Conservation (phyloP, 1,140 invertebrate genomes). For the Pseudobourletiella spinata region DNA sequence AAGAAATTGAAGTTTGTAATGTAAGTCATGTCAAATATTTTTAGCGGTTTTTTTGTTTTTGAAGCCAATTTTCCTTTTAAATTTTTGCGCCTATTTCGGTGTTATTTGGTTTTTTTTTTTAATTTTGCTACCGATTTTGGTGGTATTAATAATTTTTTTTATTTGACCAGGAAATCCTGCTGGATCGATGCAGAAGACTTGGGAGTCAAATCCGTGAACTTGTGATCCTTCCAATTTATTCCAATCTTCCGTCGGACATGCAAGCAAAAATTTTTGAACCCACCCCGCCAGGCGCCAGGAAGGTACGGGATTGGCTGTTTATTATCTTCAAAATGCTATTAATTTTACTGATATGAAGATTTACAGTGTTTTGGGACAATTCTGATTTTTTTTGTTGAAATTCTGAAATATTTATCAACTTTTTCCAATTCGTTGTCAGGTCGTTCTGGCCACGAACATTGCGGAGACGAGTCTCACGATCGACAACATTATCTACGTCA, state of each 20-base stretch:
- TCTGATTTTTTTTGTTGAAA: conserved; percentile 8
- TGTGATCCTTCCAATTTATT: conserved; percentile 92
- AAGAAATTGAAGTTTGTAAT: conserved; percentile 6
- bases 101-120: no score
- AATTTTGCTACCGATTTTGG: background rate
- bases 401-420: background rate
- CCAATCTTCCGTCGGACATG: conserved; percentile 96
- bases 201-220: conserved; percentile 90
- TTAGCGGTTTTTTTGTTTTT: no score
- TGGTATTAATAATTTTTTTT: background rate
- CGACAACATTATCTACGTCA: conserved; percentile 98
- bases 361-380: no score
- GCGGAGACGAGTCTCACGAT: conserved; percentile 99
- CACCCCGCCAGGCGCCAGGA: conserved; percentile 87
- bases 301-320: conserved; percentile 42
- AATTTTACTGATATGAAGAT: no score
- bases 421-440: conserved; percentile 45
- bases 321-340: conserved; percentile 3
- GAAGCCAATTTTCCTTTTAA: no score
- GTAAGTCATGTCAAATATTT: conserved; percentile 47
- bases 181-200: conserved; percentile 78
- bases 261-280: conserved; percentile 97
- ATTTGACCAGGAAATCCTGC: conserved; percentile 62
- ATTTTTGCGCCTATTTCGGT: no score
- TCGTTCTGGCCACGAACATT: conserved; percentile 96